phyloP scores from a whole-genome alignment of 2,888 invertebrate species.

The Catocala fraxini region DNA sequence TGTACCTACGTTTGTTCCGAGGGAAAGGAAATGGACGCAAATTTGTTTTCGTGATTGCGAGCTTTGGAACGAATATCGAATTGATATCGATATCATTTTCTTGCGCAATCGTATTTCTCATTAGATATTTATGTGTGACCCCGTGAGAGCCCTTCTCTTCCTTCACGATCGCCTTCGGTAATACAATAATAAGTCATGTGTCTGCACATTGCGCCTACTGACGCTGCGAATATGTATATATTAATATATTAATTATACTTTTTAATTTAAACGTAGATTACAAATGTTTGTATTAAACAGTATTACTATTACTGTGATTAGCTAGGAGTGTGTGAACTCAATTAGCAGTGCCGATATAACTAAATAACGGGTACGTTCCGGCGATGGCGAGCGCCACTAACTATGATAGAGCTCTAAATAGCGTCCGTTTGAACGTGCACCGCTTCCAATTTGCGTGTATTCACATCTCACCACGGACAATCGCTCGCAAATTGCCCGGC shows the following conservation, averaged over 20 bases:
- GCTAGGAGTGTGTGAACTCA: slow-evolving; percentile 24
- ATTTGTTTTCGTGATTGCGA: slow-evolving; percentile 87
- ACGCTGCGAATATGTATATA: slow-evolving; percentile 10
- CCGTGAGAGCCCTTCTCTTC: slow-evolving; percentile 73
- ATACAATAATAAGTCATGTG: slow-evolving; percentile 40
- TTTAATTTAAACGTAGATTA: slow-evolving; percentile 10
- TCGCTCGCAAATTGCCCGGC: slow-evolving; percentile 81
- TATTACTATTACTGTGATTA: slow-evolving; percentile 1
- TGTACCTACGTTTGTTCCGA: slow-evolving; percentile 73
- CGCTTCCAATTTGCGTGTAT: slow-evolving; percentile 77
- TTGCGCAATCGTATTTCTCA: slow-evolving; percentile 80
- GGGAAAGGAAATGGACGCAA: slow-evolving; percentile 85
- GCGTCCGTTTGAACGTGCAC: slow-evolving; percentile 69
- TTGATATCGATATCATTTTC: slow-evolving; percentile 83
- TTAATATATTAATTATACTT: slow-evolving; percentile 3
- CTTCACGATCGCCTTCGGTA: slow-evolving; percentile 60
- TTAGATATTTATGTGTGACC: slow-evolving; percentile 79
- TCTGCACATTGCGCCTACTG: slow-evolving; percentile 26
- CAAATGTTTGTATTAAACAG: not conserved
- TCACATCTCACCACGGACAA: slow-evolving; percentile 82
- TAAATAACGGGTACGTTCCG: slow-evolving; percentile 41
- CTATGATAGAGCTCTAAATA: slow-evolving; percentile 63
- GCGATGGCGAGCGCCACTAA: slow-evolving; percentile 36
- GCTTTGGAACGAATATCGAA: slow-evolving; percentile 80
- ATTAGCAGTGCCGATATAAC: slow-evolving; percentile 33